Percentiles rank a stretch among this genome's conserved stretches.
phyloP scores from a whole-genome alignment of 2,888 invertebrate genomes.

The Coremacera marginata region DNA sequence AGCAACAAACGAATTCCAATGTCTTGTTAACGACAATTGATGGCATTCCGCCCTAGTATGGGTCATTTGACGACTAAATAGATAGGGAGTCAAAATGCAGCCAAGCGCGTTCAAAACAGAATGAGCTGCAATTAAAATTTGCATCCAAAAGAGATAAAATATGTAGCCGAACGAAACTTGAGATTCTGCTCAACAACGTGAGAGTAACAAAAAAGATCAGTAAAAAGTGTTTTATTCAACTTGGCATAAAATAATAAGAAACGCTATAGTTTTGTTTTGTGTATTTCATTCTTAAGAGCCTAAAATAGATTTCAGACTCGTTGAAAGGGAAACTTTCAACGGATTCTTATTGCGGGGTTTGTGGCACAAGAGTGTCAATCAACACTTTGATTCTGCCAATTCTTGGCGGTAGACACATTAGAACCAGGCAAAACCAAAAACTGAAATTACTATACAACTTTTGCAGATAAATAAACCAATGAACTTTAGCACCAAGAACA shows the following conservation, averaged over 20 bases:
- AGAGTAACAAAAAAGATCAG: too few relatives aligned
- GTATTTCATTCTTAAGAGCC: too few relatives aligned
- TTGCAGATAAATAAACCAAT: too few relatives aligned
- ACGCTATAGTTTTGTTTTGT: too few relatives aligned
- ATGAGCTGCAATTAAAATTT: slow-evolving; percentile 21
- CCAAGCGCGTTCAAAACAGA: neutral
- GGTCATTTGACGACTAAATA: slow-evolving; percentile 59
- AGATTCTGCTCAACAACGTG: neutral
- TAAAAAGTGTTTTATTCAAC: too few relatives aligned
- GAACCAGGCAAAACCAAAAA: neutral
- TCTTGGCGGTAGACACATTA: neutral
- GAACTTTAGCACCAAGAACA: too few relatives aligned
- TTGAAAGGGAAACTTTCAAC: neutral
- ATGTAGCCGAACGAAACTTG: neutral
- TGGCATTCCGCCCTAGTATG: slow-evolving; percentile 65
- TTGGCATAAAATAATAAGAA: too few relatives aligned
- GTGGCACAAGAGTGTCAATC: slow-evolving; percentile 44
- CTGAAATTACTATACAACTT: neutral
- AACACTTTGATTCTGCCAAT: slow-evolving; percentile 35
- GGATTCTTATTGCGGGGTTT: neutral
- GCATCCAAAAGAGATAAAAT: neutral
- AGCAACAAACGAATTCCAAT: slow-evolving; percentile 56
- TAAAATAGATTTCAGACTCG: too few relatives aligned
- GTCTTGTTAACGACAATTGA: slow-evolving; percentile 68
- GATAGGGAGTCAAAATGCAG: slow-evolving; percentile 29